Base-by-base conservation (phyloP, 2,797 vertebrate genomes). In the Caiman crocodilus region DNA sequence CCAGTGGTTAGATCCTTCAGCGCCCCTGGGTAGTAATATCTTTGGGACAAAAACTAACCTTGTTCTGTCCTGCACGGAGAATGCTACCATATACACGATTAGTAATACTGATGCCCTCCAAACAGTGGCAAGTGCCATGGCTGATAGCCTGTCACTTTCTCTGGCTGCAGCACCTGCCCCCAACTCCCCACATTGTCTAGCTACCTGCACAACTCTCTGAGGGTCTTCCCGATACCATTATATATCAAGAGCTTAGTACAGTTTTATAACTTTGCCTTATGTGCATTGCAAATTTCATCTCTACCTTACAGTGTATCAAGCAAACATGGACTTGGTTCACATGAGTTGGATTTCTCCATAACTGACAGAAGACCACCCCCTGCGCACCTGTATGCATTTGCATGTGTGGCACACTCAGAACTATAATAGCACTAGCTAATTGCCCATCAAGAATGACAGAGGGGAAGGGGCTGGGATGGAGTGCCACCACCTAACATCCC, bases 331-430 rank as follows among this genome's bases (percentile, higher is more conserved):
- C 32, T 7, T 20, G 32, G 18, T 35, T 25, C 21, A 23, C 23
- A 5, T 23, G 21, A 23, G 35, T 18, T 73, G 69, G 35, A 25
- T 42, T 42, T 50, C 69, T 73, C 42, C 42, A 42, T 42, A 42
- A 42, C 42, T 42, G 42, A 42, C 42, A 42, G 42, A 42, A 7
- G 7, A 42, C 42, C 42, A 15, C 30, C 21, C 65, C 9, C 18
- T 77, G 73, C 35, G 18, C 74, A 75, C 76, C 67, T 67, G 85
- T 88, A 85, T 82, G 84, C 89, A 78, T 92, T 77, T 67, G 67
- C 61, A 11, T 32, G n/a, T 30, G 17, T n/a, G 4, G 10, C 16
- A 32, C 21, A 69, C 8, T 13, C 21, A 35, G 67, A 67, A 21
- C 18, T 67, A 32, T 11, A 18, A 71, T 21, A 71, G 20, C 67